Conservation (phyloP, 2,888 invertebrate genomes). For the Terebella lapidaria region DNA sequence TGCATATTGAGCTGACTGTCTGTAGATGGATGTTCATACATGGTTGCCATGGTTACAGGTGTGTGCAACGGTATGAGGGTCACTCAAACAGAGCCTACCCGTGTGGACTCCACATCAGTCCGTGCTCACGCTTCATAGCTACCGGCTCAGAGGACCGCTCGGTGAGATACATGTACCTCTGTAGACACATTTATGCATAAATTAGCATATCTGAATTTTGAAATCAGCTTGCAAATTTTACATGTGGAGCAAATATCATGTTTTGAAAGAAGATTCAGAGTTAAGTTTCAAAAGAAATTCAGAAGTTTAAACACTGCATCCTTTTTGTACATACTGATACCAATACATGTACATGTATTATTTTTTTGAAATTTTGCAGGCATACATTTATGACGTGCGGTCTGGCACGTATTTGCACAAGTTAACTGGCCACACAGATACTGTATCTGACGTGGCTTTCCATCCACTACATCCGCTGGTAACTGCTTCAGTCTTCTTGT, state of each 20-base stretch:
- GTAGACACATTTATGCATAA: too few relatives aligned
- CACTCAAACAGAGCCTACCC: conserved; percentile 40
- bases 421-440: conserved; percentile 45
- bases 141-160: conserved; percentile 51
- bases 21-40: too few relatives aligned
- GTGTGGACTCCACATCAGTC: conserved; percentile 48
- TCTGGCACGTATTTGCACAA: conserved; percentile 44
- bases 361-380: conserved; percentile 24
- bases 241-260: too few relatives aligned
- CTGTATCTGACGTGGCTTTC: conserved; percentile 46
- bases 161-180: conserved; percentile 31
- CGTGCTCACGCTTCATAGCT: conserved; percentile 49
- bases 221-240: too few relatives aligned
- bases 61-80: conserved; percentile 45
- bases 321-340: neutral
- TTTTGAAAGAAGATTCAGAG: too few relatives aligned
- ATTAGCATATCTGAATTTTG: too few relatives aligned
- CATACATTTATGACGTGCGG: conserved; percentile 48
- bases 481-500: too few relatives aligned
- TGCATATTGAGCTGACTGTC: neutral
- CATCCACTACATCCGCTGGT: conserved; percentile 38
- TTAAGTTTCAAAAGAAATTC: too few relatives aligned
- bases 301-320: too few relatives aligned
- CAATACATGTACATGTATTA: neutral
- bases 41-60: too few relatives aligned